These are phyloP conservation scores for Tuberolachnus salignus DNA, from an alignment of 2,888 invertebrate species.

Conservation along the genomic window DNA sequence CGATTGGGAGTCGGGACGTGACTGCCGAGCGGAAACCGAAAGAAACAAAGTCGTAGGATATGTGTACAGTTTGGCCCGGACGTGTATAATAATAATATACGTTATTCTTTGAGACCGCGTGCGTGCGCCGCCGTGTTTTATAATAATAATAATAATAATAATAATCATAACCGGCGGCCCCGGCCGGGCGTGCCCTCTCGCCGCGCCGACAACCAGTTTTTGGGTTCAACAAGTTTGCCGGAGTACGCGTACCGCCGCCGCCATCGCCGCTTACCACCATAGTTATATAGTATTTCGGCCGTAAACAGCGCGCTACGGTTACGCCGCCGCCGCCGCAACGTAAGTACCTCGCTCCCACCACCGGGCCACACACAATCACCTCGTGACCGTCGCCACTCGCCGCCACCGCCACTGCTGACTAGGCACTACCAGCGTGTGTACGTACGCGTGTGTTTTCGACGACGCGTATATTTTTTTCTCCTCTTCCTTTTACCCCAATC, in stretches of 20 bases:
- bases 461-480: conserved; percentile 1
- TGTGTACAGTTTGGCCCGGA: background rate
- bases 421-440: background rate
- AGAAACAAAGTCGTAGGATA: background rate
- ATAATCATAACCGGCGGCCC: conserved; percentile 24
- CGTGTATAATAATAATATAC: background rate
- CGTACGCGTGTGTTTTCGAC: too few species aligned
- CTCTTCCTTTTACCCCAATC: conserved; percentile 23
- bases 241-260: background rate
- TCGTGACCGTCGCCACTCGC: background rate
- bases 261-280: too few species aligned
- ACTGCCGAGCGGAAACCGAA: conserved; percentile 1
- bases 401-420: conserved; percentile 34
- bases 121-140: conserved; percentile 3
- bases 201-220: conserved; percentile 51
- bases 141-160: conserved; percentile 14
- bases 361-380: too few species aligned
- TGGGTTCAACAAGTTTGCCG: conserved; percentile 52
- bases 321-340: conserved; percentile 8
- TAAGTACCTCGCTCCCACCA: background rate
- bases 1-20: background rate
- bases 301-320: background rate
- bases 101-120: conserved; percentile 1
- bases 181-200: conserved; percentile 38
- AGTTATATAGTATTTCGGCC: background rate